Percentiles rank a stretch among this genome's conserved stretches.
Evolutionary conservation across 2,888 invertebrate species (phyloP).

Genomic region (Polymixis flavicincta): DNA sequence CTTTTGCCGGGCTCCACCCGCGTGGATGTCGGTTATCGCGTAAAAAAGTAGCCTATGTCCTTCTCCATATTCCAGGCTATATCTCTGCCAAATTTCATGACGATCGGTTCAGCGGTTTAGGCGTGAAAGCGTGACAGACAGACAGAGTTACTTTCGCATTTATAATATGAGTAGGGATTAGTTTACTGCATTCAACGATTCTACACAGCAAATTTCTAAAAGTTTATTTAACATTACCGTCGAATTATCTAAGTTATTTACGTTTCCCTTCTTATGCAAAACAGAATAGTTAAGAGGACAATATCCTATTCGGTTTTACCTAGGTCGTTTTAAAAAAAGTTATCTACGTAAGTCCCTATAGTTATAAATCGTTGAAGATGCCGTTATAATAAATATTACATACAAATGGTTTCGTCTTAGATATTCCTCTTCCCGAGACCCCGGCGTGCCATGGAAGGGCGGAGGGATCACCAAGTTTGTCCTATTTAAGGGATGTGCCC

Average conservation of each 20-base stretch:
- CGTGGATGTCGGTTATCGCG: too few relatives aligned
- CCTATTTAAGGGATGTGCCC: slow-evolving; percentile 56
- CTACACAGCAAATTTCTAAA: background rate
- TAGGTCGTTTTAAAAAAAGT: too few relatives aligned
- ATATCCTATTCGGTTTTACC: too few relatives aligned
- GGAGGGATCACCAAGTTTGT: slow-evolving; percentile 65
- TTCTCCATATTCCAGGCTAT: too few relatives aligned
- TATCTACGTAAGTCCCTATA: too few relatives aligned
- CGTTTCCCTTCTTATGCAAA: background rate
- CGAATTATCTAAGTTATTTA: background rate
- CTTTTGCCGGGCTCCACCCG: too few relatives aligned
- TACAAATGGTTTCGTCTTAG: slow-evolving; percentile 64
- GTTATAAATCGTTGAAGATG: slow-evolving; percentile 26
- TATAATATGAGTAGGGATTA: too few relatives aligned
- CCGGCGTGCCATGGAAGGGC: slow-evolving; percentile 45
- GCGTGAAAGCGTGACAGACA: too few relatives aligned
- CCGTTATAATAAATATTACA: slow-evolving; percentile 69
- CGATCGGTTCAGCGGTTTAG: too few relatives aligned
- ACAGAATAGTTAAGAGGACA: background rate
- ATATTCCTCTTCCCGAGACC: slow-evolving; percentile 63
- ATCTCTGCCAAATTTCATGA: too few relatives aligned
- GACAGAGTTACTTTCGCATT: too few relatives aligned
- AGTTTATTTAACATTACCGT: background rate
- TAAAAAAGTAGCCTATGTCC: too few relatives aligned
- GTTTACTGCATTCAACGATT: background rate